Percentiles rank a stretch among this genome's conserved stretches.
phyloP scores from a whole-genome alignment of 2,113 vertebrate genomes.

The Myotis brandtii region DNA sequence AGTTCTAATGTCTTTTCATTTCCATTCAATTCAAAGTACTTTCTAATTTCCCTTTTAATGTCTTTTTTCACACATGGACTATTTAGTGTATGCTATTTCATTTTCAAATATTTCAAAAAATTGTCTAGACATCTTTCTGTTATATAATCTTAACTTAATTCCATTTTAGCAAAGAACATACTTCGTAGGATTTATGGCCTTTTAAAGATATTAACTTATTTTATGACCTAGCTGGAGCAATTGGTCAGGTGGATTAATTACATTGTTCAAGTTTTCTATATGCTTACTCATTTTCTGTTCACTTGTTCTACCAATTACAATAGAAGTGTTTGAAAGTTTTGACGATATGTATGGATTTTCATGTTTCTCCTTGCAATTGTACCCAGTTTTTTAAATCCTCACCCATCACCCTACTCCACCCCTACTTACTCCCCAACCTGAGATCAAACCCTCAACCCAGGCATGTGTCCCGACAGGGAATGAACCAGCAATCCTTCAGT shows the following conservation, averaged over 20 bases:
- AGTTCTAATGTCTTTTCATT: background rate
- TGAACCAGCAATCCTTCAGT: background rate
- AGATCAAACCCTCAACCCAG: background rate
- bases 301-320: background rate
- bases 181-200: background rate
- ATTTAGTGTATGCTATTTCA: background rate
- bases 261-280: background rate
- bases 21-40: background rate
- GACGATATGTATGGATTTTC: background rate
- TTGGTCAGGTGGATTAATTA: background rate
- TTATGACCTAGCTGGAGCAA: background rate
- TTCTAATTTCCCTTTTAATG: background rate
- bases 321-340: background rate
- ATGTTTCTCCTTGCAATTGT: background rate
- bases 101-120: background rate
- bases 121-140: background rate
- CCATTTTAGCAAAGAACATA: background rate
- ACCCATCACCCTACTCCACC: background rate
- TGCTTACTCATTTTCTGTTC: background rate
- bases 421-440: no score
- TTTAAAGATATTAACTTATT: background rate
- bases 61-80: background rate
- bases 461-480: background rate
- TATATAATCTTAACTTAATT: conserved; percentile 33
- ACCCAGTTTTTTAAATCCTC: background rate